phyloP scores from a whole-genome alignment of 2,888 invertebrate species.

The Meteorus cinctellus region DNA sequence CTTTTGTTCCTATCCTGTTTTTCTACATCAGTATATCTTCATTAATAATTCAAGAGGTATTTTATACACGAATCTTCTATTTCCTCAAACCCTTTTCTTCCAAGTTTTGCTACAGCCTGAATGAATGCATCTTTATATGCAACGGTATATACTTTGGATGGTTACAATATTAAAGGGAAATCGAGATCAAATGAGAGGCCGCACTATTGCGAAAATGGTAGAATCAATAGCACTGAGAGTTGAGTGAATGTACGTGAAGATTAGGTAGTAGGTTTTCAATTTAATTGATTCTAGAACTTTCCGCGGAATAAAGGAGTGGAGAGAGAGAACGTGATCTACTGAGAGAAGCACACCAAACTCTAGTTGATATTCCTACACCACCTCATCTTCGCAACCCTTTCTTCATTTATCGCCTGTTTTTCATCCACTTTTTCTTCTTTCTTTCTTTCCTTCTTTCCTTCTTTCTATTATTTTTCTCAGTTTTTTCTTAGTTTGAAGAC shows the following conservation, averaged over 20 bases:
- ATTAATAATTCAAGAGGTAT: too few species aligned
- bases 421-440: background rate
- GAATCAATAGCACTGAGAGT: constrained; percentile 33
- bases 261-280: constrained; percentile 43
- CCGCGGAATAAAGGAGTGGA: constrained; percentile 21
- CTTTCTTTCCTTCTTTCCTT: background rate
- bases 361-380: constrained; percentile 16
- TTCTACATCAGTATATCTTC: too few species aligned
- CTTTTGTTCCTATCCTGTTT: too few species aligned
- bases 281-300: constrained; percentile 45
- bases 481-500: background rate
- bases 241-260: constrained; percentile 28
- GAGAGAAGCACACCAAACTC: constrained; percentile 22
- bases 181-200: constrained; percentile 27
- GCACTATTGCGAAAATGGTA: constrained; percentile 21
- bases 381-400: constrained; percentile 20
- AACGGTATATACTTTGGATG: background rate
- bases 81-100: too few species aligned
- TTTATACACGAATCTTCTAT: too few species aligned
- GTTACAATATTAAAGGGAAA: constrained; percentile 18
- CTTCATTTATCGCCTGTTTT: constrained; percentile 3
- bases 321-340: constrained; percentile 13
- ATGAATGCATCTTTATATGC: background rate
- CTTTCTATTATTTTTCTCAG: background rate
- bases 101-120: background rate